Evolutionary conservation across 1,140 invertebrate genomes (phyloP), one percentile per base, ranked within the genome.

Genomic region (Aplysia californica): DNA sequence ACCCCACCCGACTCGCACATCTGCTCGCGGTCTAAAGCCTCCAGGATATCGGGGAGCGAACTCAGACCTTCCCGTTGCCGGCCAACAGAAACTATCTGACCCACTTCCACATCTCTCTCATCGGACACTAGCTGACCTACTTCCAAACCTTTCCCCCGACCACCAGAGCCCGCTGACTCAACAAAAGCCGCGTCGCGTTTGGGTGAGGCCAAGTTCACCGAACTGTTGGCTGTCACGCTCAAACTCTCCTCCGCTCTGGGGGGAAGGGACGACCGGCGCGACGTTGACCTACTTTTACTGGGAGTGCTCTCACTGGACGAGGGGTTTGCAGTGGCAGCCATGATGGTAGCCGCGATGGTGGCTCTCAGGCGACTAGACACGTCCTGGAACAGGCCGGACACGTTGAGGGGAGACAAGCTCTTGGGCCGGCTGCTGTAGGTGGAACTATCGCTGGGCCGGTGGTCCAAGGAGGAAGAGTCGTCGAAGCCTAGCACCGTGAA

Each of bases 301-400:
- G 72, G 38, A 18, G 72, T 65, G n/a, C 59, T 20, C 23, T 75
- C 72, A 44, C 4, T 75, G 23, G 61, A 66, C 15, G 72, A 75
- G 1, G 61, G 23, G 41, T 66, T 75, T 1, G 59, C 59, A 2
- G 38, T 66, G 18, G 61, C 61, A 2, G 58, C 72, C n/a, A 61
- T 61, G 39, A 75, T 75, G 21, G 72, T 75, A 29, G 72, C 72
- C n/a, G 72, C 72, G 33, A 75, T 75, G 1, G 72, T 75, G 4
- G 59, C 36, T 23, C 72, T 58, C n/a, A 75, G 39, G 5, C 61
- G 36, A 26, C 56, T 23, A 21, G 44, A 26, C 1, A 33, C 39
- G 50, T 75, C 72, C 31, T 75, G 41, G 26, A n/a, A 75, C 26
- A 65, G 39, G 36, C 39, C 66, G 18, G 72, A 41, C 3, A 66